Conservation (phyloP, 1,140 invertebrate species). For the Ceratitis capitata region DNA sequence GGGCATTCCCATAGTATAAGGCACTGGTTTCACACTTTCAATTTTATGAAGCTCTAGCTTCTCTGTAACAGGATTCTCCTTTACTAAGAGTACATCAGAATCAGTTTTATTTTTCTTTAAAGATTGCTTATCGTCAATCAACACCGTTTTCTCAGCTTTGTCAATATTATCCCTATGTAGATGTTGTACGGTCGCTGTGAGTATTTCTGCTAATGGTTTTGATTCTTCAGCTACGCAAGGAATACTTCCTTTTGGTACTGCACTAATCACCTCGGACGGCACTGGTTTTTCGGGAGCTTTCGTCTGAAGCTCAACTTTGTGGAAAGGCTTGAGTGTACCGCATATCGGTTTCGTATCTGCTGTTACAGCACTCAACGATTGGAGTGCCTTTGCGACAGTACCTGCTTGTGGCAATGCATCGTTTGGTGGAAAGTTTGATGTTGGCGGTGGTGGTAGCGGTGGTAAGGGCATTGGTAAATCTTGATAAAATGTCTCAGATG, state of each 20-base stretch:
- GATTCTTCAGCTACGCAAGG: background rate
- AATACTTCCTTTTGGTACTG: background rate
- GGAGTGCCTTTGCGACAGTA: background rate
- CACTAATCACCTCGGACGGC: background rate
- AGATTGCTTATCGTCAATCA: too few relatives aligned
- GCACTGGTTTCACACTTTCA: too few relatives aligned
- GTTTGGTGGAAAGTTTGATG: background rate
- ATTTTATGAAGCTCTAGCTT: too few relatives aligned
- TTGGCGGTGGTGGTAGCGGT: background rate
- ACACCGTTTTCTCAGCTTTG: too few relatives aligned
- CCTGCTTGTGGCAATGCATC: background rate
- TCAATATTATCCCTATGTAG: background rate
- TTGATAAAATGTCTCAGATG: background rate
- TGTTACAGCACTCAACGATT: background rate
- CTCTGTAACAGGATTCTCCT: too few relatives aligned
- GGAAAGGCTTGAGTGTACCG: background rate
- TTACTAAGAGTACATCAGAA: too few relatives aligned
- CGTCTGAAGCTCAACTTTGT: background rate
- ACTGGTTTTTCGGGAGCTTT: background rate
- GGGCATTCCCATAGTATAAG: too few relatives aligned
- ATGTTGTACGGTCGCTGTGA: background rate
- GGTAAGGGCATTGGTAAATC: background rate
- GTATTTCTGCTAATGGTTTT: background rate
- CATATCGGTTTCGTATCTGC: background rate
- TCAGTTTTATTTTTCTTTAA: too few relatives aligned